phyloP scores from a whole-genome alignment of 2,888 invertebrate species.

The Gordius sp. region DNA sequence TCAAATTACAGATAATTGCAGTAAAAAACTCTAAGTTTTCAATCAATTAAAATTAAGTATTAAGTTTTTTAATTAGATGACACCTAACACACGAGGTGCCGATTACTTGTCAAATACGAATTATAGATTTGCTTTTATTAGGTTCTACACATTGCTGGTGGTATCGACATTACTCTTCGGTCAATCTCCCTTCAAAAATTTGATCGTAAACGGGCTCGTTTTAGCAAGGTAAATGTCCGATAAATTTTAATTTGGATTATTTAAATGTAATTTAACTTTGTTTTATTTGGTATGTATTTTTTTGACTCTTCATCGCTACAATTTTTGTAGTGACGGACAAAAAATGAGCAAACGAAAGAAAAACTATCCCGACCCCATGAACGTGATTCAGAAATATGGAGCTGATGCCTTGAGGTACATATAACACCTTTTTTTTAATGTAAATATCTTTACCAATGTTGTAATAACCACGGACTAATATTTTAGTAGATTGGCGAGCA shows the following conservation, averaged over 20 bases:
- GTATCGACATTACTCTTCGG: conserved; percentile 78
- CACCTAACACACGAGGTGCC: too few species aligned
- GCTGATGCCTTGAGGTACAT: conserved; percentile 61
- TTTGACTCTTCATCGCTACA: too few species aligned
- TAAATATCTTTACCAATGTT: too few species aligned
- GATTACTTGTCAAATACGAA: too few species aligned
- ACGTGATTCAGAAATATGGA: conserved; percentile 58
- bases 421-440: neutral
- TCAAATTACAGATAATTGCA: too few species aligned
- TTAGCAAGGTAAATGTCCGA: conserved; percentile 39
- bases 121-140: too few species aligned
- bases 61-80: too few species aligned
- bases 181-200: conserved; percentile 83
- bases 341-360: conserved; percentile 98
- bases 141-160: conserved; percentile 84
- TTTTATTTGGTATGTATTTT: conserved; percentile 6
- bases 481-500: too few species aligned
- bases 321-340: conserved; percentile 58
- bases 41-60: too few species aligned
- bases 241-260: neutral
- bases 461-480: too few species aligned
- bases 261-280: neutral
- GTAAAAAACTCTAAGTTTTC: too few species aligned
- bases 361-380: conserved; percentile 87
- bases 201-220: conserved; percentile 79